These are phyloP conservation scores for Centropus bengalensis DNA, from an alignment of 2,113 vertebrate species.

Conservation along the genomic window DNA sequence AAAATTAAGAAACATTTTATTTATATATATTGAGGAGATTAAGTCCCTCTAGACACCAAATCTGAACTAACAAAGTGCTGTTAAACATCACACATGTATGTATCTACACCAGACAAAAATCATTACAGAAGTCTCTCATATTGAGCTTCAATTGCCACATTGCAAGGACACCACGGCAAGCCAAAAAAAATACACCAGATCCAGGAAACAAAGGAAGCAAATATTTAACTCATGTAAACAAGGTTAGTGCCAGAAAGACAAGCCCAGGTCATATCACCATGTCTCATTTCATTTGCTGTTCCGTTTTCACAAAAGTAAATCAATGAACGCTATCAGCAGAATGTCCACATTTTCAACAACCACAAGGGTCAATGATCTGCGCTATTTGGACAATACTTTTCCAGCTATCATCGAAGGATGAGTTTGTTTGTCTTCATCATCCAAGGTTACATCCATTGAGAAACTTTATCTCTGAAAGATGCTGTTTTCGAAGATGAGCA, in stretches of 20 bases:
- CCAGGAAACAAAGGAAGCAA: slow-evolving; percentile 24
- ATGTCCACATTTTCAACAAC: slow-evolving; percentile 25
- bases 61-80: not conserved
- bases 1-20: not conserved
- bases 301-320: slow-evolving; percentile 26
- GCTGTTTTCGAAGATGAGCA: not conserved
- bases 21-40: not conserved
- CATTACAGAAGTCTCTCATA: not conserved
- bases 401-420: slow-evolving; percentile 1
- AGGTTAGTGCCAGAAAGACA: slow-evolving; percentile 25
- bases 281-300: not conserved
- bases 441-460: slow-evolving; percentile 44
- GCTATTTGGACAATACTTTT: not conserved
- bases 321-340: slow-evolving; percentile 36
- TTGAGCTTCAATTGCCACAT: not conserved
- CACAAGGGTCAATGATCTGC: not conserved
- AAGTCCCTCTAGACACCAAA: not conserved
- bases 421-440: slow-evolving; percentile 10
- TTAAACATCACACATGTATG: not conserved
- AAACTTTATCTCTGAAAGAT: slow-evolving; percentile 49
- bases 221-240: slow-evolving; percentile 48
- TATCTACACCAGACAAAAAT: not conserved
- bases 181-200: not conserved
- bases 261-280: not conserved
- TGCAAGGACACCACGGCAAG: not conserved